Evolutionary conservation across 2,113 vertebrate species (phyloP).

Genomic region (Rhabdornis inornatus): DNA sequence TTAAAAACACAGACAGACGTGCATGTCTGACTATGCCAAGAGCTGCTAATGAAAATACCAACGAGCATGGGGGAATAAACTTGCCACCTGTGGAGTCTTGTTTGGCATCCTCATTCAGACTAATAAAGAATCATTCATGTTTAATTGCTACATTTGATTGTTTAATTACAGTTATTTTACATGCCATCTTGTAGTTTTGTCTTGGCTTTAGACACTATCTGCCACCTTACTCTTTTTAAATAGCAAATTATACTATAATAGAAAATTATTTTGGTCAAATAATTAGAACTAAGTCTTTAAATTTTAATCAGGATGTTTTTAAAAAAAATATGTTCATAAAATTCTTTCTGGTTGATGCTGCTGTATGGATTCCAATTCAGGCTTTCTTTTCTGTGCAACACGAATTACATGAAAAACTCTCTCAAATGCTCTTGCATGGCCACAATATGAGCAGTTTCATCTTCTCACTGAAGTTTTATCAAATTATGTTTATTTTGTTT

Average conservation of each 20-base stretch:
- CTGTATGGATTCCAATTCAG: neutral
- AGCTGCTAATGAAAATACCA: conserved; percentile 47
- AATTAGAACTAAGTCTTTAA: conserved; percentile 1
- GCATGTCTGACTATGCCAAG: conserved; percentile 4
- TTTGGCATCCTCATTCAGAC: conserved; percentile 50
- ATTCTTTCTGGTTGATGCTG: neutral
- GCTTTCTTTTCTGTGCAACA: neutral
- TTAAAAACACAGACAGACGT: neutral
- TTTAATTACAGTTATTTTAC: conserved; percentile 64
- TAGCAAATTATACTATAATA: neutral
- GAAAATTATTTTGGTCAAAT: neutral
- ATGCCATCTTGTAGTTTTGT: conserved; percentile 38
- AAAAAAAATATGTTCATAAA: neutral
- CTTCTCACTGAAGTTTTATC: neutral
- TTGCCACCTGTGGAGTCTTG: conserved; percentile 49
- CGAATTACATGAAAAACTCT: neutral
- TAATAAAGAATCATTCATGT: conserved; percentile 64
- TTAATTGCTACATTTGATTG: conserved; percentile 63
- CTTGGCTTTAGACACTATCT: conserved; percentile 37
- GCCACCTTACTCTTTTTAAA: conserved; percentile 14
- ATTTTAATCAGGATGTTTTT: neutral
- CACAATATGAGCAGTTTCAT: neutral
- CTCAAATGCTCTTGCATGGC: neutral
- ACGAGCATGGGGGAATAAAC: conserved; percentile 7
- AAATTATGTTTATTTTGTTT: conserved; percentile 29